Evolutionary conservation across 2,113 vertebrate species (phyloP).

Genomic region (Tiliqua scincoides): DNA sequence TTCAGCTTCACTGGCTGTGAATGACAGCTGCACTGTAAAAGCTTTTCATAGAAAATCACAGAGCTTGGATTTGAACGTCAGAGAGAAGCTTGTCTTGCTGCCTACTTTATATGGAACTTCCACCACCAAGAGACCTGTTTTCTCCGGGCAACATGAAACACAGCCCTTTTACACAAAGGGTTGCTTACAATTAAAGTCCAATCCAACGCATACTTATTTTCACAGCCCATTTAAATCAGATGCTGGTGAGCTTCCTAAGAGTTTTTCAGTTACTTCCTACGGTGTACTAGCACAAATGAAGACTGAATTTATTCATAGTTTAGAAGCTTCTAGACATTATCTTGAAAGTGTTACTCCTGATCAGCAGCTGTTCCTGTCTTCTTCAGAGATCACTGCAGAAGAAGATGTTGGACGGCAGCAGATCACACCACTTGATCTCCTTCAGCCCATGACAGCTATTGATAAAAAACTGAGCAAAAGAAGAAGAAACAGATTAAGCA

Average conservation of each 20-base stretch:
- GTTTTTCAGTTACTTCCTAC: conserved; percentile 57
- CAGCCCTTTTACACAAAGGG: conserved; percentile 27
- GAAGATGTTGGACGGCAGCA: conserved; percentile 45
- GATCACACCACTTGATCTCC: conserved; percentile 42
- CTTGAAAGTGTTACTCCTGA: conserved; percentile 37
- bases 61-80: conserved; percentile 76
- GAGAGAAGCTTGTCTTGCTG: conserved; percentile 64
- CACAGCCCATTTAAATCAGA: conserved; percentile 40
- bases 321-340: conserved; percentile 64
- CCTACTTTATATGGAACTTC: conserved; percentile 54
- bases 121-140: conserved; percentile 38
- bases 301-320: conserved; percentile 57
- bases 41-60: conserved; percentile 76
- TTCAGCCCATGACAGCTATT: conserved; percentile 46
- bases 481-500: conserved; percentile 85
- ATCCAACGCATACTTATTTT: conserved; percentile 40
- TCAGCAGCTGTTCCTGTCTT: conserved; percentile 54
- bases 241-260: conserved; percentile 58
- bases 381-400: conserved; percentile 47
- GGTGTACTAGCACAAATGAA: conserved; percentile 56
- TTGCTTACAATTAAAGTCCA: conserved; percentile 53
- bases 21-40: conserved; percentile 65
- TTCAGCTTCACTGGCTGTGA: conserved; percentile 59
- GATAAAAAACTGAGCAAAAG: conserved; percentile 79
- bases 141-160: conserved; percentile 45